phyloP scores from a whole-genome alignment of 2,797 vertebrate genomes.

The Sebastes trivittatus region DNA sequence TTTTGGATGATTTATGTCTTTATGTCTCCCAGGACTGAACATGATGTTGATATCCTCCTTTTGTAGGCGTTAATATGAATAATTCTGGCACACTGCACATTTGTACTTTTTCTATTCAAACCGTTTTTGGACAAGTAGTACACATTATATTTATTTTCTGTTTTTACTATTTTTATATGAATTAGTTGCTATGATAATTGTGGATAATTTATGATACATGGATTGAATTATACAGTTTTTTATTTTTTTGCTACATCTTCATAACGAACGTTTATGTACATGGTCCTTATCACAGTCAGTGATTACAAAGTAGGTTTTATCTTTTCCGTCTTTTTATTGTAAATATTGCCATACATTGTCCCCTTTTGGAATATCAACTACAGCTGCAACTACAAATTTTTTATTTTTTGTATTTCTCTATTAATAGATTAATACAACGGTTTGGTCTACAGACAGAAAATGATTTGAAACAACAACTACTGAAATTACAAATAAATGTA shows the following conservation, averaged over 20 bases:
- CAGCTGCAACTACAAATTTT: no score
- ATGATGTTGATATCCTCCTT: not conserved
- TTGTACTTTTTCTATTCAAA: not conserved
- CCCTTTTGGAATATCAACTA: not conserved
- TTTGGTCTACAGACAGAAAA: not conserved
- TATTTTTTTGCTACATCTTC: not conserved
- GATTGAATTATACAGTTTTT: not conserved
- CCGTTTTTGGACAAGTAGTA: not conserved
- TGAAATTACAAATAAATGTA: not conserved
- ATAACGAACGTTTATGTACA: not conserved
- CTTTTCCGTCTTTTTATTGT: not conserved
- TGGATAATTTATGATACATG: no score
- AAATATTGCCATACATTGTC: not conserved
- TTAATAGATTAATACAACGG: not conserved
- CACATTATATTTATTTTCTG: fast-evolving
- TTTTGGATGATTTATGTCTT: not conserved
- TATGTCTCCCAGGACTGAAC: not conserved
- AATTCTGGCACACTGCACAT: not conserved
- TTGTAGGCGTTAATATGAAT: not conserved
- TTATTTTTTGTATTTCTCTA: not conserved
- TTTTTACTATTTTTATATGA: no score
- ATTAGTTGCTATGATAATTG: no score
- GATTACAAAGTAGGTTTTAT: fast-evolving
- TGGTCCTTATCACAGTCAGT: not conserved
- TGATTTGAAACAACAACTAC: not conserved